Base-by-base conservation (phyloP, 2,888 invertebrate species). In the Piscicola geometra region DNA sequence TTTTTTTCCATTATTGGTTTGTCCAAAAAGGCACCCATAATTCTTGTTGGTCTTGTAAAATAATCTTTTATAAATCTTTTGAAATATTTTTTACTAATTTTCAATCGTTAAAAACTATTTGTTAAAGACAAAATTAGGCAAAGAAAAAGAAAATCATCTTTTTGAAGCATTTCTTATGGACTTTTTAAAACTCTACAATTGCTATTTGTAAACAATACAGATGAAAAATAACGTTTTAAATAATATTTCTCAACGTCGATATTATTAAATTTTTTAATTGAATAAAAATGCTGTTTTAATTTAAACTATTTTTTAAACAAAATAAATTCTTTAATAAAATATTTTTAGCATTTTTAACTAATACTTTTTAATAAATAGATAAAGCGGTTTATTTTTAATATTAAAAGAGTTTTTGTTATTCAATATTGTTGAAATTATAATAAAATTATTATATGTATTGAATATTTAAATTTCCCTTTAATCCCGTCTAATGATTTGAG, bases 1-100 rank as follows among this genome's bases (percentile, higher is more conserved):
- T 92, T 92, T 88, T 98, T 99, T 84, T 93, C 94, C 83, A 95
- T 97, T 88, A 94, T 94, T 84, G 99, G 98, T 89, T 97, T 97
- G 87, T 97, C 97, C 88, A 98, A 90, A 90, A 98, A 95, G 86
- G 94, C 93, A 88, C 98, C 98, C 98, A 98, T 98, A 28, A 52
- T 25, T 52, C 30, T 47, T 56, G 5, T 56, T 21, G n/a, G 3
- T 56, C n/a, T 21, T 15, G n/a, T 18, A 21, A 15, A 25, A 18
- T 5, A 25, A 56, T 18, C 25, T 56, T 56, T 56, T 56, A 56
- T 25, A 5, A 25, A 56, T 18, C 3, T 18, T 25, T 25, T 18
- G 60, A 56, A 15, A 25, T 15, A 25, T 18, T 56, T 18, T 5
- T n/a, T 25, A 15, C 9, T 5, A 56, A 18, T 15, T 56, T 56